phyloP scores from a whole-genome alignment of 2,113 vertebrate genomes.

The Forbesichthys agassizii region DNA sequence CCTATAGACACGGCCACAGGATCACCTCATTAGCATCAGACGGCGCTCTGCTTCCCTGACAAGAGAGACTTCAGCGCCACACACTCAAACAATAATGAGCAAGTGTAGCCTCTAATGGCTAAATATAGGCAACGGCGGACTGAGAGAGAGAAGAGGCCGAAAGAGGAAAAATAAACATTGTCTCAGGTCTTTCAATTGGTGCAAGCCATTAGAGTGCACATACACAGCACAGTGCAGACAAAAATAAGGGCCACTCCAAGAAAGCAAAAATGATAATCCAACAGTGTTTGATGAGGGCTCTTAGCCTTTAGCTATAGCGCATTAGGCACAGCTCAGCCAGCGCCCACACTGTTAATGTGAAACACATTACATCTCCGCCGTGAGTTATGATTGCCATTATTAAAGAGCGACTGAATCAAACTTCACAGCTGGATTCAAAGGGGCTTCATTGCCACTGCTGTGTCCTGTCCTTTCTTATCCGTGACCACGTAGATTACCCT shows the following conservation, averaged over 20 bases:
- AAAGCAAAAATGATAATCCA: constrained; percentile 64
- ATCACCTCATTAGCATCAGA: constrained; percentile 73
- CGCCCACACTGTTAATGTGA: constrained; percentile 71
- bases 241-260: constrained; percentile 59
- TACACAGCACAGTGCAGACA: constrained; percentile 54
- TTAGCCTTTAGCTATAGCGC: constrained; percentile 71
- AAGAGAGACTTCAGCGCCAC: constrained; percentile 55
- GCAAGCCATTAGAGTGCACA: constrained; percentile 32
- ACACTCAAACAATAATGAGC: constrained; percentile 67
- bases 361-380: constrained; percentile 71
- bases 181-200: constrained; percentile 34
- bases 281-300: constrained; percentile 71
- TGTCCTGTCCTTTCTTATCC: constrained; percentile 52
- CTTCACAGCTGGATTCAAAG: constrained; percentile 72
- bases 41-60: constrained; percentile 60
- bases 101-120: constrained; percentile 65
- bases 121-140: constrained; percentile 60
- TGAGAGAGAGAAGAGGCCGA: constrained; percentile 8
- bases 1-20: constrained; percentile 56
- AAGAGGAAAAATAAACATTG: constrained; percentile 15
- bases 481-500: constrained; percentile 38
- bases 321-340: constrained; percentile 75
- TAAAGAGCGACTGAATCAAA: constrained; percentile 76
- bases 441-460: constrained; percentile 35
- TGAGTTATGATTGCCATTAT: constrained; percentile 79